phyloP scores from a whole-genome alignment of 1,140 invertebrate genomes.

The Rhopalosiphum maidis region DNA sequence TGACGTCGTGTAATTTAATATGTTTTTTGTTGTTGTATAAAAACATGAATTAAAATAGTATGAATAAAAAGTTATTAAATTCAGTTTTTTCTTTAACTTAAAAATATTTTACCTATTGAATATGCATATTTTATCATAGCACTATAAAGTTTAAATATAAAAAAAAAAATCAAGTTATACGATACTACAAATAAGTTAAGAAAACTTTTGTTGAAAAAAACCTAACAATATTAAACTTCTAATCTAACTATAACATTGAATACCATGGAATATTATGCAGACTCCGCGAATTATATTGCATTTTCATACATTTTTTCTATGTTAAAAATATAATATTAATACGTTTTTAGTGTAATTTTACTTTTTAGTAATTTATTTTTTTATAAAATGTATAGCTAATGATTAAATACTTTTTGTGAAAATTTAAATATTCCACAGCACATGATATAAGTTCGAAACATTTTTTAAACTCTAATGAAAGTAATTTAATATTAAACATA shows the following conservation, averaged over 20 bases:
- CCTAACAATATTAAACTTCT: background rate
- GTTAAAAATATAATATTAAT: background rate
- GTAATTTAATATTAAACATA: background rate
- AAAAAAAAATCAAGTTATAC: background rate
- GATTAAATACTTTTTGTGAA: background rate
- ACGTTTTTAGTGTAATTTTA: background rate
- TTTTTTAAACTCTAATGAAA: background rate
- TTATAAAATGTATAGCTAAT: background rate
- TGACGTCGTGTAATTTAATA: background rate
- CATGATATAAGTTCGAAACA: background rate
- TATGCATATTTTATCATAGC: background rate
- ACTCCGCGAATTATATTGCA: background rate
- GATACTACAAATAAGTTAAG: background rate
- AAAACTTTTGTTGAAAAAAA: background rate
- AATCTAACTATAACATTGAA: background rate
- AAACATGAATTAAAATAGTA: background rate
- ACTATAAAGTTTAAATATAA: background rate
- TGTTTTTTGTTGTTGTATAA: background rate
- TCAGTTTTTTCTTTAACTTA: background rate
- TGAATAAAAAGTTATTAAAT: background rate
- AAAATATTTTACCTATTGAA: background rate
- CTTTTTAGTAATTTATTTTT: background rate
- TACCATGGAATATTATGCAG: background rate
- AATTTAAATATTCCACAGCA: background rate
- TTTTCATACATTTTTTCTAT: background rate